Base-by-base conservation (phyloP, 2,797 vertebrate species). In the Thaleichthys pacificus region DNA sequence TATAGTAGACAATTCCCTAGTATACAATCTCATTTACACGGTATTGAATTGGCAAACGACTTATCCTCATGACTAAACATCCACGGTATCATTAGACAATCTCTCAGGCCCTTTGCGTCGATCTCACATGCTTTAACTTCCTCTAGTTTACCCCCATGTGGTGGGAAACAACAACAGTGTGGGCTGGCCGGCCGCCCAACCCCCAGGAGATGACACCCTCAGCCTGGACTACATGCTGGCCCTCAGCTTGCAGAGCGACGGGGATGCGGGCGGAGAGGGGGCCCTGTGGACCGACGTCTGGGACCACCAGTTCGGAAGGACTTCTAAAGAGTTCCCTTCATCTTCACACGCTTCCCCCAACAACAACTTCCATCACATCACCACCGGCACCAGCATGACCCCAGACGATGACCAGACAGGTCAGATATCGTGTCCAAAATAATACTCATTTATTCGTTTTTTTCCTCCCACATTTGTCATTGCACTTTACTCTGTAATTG, bases 191-290 rank as follows among this genome's bases (percentile, higher is more conserved):
- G 70, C 76, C 3, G 82, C 73, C 21, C 80, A 78, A 0, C 73
- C 87, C 5, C 68, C 78, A 3, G 90, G 90, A 7, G 94, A 95
- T n/a, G 93, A 94, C 68, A 91, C 87, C 0, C 90, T 91, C 1
- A 91, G 93, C 67, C 88, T 96, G 77, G 96, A 97, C 89, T 96
- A 96, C 78, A 93, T 95, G 86, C 73, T 96, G 91, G 96, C 96
- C 70, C 93, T 97, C 15, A 97, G 96, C 85, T 89, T 96, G 54
- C 95, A 97, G 73, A 93, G 77, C 24, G 95, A 96, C 68, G 87
- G 87, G 38, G 87, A 88, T 5, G 73, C 87, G n/a, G 72, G 90
- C 61, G n/a, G 83, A 28, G 35, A 91, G 22, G 81, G 87, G 6
- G 91, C 82, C 35, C 47, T 89, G 64, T 93, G 91, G 92, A 89